Conservation (phyloP, 2,113 vertebrate species). For the Ariopsis seemanni region DNA sequence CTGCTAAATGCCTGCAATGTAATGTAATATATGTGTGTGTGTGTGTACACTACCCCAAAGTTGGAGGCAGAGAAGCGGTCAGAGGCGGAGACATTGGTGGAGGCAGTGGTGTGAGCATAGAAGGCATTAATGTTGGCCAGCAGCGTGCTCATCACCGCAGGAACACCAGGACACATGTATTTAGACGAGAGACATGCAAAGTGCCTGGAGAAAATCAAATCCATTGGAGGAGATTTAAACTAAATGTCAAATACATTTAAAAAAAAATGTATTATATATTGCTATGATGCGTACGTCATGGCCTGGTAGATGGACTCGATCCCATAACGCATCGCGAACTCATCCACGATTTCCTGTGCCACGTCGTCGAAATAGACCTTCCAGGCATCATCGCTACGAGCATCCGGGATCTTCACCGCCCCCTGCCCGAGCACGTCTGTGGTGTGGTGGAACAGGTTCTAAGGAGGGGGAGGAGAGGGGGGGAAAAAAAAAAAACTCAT, state of each 20-base stretch:
- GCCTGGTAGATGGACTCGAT: conserved; percentile 98
- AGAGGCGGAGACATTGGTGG: conserved; percentile 95
- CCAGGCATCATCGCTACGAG: conserved; percentile 93
- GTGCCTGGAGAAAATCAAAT: conserved; percentile 75
- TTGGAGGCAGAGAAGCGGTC: conserved; percentile 97
- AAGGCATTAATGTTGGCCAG: conserved; percentile 99
- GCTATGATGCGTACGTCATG: conserved; percentile 87
- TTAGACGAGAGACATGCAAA: conserved; percentile 98
- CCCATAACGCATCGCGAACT: conserved; percentile 98
- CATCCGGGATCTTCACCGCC: conserved; percentile 88
- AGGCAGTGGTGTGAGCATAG: conserved; percentile 97
- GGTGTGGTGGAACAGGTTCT: conserved; percentile 96
- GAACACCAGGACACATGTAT: conserved; percentile 98
- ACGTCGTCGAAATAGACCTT: conserved; percentile 98
- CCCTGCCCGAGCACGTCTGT: conserved; percentile 89
- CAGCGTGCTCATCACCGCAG: conserved; percentile 98
- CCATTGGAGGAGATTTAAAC: not conserved
- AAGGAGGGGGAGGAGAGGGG: not conserved
- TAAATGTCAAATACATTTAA: not conserved
- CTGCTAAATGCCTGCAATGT: too few relatives aligned
- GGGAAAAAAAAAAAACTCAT: too few relatives aligned
- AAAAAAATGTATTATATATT: too few relatives aligned
- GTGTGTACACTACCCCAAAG: conserved; percentile 84
- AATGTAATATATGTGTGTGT: too few relatives aligned
- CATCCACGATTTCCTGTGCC: conserved; percentile 93